Conservation (phyloP, 2,888 invertebrate genomes). For the Pheosia gnoma region DNA sequence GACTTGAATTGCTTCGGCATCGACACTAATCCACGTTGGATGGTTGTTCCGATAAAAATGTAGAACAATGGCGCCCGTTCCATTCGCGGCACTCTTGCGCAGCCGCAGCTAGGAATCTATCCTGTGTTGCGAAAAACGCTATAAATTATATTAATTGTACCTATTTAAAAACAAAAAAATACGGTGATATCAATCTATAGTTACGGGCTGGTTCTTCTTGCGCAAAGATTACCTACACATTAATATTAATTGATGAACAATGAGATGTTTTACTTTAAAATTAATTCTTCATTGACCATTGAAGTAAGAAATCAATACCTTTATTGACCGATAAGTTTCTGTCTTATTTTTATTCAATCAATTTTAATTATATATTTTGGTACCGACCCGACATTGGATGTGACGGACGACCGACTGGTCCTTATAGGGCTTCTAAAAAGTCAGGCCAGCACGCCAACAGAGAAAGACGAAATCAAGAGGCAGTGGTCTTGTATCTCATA, state of each 20-base stretch:
- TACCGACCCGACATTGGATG: too few species aligned
- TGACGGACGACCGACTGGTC: too few species aligned
- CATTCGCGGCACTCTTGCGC: constrained; percentile 53
- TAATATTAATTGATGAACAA: constrained; percentile 26
- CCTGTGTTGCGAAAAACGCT: constrained; percentile 51
- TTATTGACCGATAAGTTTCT: neutral
- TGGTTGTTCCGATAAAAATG: constrained; percentile 62
- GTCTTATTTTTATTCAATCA: constrained; percentile 3
- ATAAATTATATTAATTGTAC: constrained; percentile 50
- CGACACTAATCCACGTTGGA: constrained; percentile 69
- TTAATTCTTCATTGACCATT: neutral
- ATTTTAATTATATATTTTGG: too few species aligned
- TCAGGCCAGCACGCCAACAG: too few species aligned
- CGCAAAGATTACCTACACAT: constrained; percentile 22
- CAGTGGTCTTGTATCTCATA: too few species aligned
- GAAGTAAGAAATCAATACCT: too few species aligned
- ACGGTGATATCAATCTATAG: constrained; percentile 33
- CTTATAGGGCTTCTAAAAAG: too few species aligned
- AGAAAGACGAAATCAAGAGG: too few species aligned
- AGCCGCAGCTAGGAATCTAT: constrained; percentile 45
- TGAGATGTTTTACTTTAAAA: constrained; percentile 15
- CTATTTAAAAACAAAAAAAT: constrained; percentile 39
- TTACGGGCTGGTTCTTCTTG: constrained; percentile 32
- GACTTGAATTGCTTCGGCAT: constrained; percentile 42
- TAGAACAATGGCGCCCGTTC: constrained; percentile 60